A percentile compares a stretch with the other conserved stretches of the same genome.
Conservation (phyloP, 2,888 invertebrate species). For the Melipona beecheii region DNA sequence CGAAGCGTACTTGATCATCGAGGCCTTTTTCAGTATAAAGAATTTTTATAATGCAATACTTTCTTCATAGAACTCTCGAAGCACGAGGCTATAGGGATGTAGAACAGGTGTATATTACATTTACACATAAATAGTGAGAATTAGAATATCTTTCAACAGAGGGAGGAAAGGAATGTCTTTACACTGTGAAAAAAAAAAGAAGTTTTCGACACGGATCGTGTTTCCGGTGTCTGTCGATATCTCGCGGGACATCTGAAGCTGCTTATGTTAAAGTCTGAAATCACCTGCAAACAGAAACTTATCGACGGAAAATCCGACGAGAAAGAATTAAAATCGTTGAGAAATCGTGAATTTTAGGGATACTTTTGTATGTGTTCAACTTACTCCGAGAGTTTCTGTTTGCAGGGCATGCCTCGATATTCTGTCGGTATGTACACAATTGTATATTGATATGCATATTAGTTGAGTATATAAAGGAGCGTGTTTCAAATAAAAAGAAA, state of each 20-base stretch:
- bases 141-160: constrained; percentile 34
- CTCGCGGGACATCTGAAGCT: constrained; percentile 36
- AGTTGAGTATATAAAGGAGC: constrained; percentile 54
- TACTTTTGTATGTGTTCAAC: background rate
- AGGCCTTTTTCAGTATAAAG: background rate
- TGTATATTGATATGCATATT: constrained; percentile 51
- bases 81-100: constrained; percentile 2
- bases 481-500: constrained; percentile 29
- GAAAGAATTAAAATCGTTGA: background rate
- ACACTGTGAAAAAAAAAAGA: background rate
- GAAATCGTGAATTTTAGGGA: background rate
- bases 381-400: constrained; percentile 31
- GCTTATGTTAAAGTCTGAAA: constrained; percentile 36
- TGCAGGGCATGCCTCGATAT: constrained; percentile 31
- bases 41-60: background rate
- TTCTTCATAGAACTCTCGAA: constrained; percentile 32
- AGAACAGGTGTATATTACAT: constrained; percentile 2
- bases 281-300: constrained; percentile 51
- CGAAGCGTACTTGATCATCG: too few relatives aligned
- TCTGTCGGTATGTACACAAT: constrained; percentile 36
- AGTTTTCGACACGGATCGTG: constrained; percentile 36
- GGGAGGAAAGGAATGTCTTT: constrained; percentile 3
- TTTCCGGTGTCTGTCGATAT: constrained; percentile 33
- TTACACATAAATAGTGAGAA: constrained; percentile 16
- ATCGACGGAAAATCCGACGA: background rate